These are phyloP conservation scores for Melanotaenia trifasciata DNA, from an alignment of 2,797 vertebrate species.

Conservation along the genomic window DNA sequence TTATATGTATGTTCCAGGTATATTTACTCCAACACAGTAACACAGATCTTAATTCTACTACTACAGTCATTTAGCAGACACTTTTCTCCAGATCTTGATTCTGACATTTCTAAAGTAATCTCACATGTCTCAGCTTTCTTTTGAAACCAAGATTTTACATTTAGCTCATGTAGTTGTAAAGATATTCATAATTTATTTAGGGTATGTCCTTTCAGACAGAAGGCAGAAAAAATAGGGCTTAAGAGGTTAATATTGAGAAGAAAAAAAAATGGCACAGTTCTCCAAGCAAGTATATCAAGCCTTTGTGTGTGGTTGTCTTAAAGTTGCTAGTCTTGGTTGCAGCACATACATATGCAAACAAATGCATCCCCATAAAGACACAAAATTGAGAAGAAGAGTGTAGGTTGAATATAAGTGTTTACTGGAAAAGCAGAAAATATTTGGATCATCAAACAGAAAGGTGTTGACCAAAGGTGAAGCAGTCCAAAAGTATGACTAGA, in stretches of 20 bases:
- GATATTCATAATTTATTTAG: neutral
- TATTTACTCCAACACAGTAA: neutral
- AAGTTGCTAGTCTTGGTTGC: neutral
- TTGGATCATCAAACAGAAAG: neutral
- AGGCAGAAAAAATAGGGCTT: too few relatives aligned
- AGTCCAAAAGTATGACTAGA: neutral
- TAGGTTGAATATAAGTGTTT: neutral
- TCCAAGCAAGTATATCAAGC: too few relatives aligned
- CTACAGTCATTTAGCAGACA: too few relatives aligned
- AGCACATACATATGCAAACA: neutral
- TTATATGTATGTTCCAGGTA: neutral
- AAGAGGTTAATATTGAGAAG: neutral
- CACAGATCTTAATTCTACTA: neutral
- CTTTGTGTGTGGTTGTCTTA: neutral
- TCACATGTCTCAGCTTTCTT: neutral
- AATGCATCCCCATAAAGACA: neutral
- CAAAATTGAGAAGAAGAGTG: neutral
- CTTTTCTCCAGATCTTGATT: neutral
- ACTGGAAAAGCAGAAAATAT: neutral
- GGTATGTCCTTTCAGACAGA: neutral
- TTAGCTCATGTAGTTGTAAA: neutral
- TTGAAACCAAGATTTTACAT: neutral
- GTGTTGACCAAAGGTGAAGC: slow-evolving; percentile 1
- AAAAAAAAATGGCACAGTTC: neutral
- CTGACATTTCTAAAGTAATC: neutral